These are phyloP conservation scores for Drosophila tanythrix DNA, from an alignment of 2,888 invertebrate species.

Conservation along the genomic window DNA sequence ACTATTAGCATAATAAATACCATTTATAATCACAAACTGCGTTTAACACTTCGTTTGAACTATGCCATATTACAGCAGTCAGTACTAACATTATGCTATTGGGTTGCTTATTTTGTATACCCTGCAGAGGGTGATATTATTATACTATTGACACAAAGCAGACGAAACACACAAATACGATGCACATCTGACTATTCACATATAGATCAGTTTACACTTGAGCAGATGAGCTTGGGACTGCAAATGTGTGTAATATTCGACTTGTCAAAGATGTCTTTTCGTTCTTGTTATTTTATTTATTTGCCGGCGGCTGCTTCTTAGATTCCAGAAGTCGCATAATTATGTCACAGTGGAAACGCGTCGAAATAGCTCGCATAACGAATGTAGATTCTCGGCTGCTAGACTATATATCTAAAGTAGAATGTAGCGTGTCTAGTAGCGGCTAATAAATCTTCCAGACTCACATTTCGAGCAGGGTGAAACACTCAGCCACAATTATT, in stretches of 20 bases:
- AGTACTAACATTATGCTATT: conserved; percentile 46
- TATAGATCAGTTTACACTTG: background rate
- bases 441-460: conserved; percentile 66
- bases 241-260: background rate
- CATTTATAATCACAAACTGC: too few species aligned
- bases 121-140: background rate
- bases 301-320: conserved; percentile 35
- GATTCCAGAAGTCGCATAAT: conserved; percentile 54
- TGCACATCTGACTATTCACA: background rate
- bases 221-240: background rate
- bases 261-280: background rate
- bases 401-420: conserved; percentile 37
- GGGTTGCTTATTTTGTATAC: conserved; percentile 25
- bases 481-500: conserved; percentile 51
- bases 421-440: conserved; percentile 67
- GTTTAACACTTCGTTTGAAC: too few species aligned
- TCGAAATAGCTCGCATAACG: conserved; percentile 14
- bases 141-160: background rate
- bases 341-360: conserved; percentile 58
- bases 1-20: too few species aligned
- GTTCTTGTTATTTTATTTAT: conserved; percentile 29
- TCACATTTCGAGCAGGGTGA: conserved; percentile 46
- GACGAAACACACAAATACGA: background rate
- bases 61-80: conserved; percentile 12
- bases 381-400: conserved; percentile 12